Evolutionary conservation across 1,140 invertebrate genomes (phyloP).

Genomic region (Dreissena polymorpha): DNA sequence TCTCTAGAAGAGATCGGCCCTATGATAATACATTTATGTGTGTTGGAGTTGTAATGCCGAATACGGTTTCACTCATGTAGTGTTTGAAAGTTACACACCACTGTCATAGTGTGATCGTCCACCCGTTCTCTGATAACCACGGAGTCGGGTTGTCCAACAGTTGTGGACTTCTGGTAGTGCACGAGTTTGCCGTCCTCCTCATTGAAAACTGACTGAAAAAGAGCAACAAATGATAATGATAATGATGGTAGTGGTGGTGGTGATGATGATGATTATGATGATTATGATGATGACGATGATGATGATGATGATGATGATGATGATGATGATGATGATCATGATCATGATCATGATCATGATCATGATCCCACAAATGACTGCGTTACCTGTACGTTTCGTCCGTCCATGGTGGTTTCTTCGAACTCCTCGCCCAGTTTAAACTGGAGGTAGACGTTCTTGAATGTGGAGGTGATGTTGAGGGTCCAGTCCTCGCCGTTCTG

Average conservation of each 20-base stretch:
- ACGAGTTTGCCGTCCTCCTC: slow-evolving; percentile 71
- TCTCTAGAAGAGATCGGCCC: no score
- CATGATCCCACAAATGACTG: no score
- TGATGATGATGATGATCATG: no score
- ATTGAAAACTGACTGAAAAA: slow-evolving; percentile 70
- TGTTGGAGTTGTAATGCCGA: no score
- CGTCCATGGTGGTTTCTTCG: slow-evolving; percentile 92
- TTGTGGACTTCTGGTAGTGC: slow-evolving; percentile 67
- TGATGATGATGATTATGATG: no score
- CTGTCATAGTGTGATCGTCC: slow-evolving; percentile 68
- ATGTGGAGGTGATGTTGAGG: slow-evolving; percentile 89
- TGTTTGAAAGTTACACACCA: slow-evolving; percentile 58
- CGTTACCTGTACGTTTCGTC: slow-evolving; percentile 87
- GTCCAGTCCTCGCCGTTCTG: slow-evolving; percentile 86
- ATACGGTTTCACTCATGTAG: no score
- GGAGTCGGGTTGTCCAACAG: slow-evolving; percentile 63
- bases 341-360: no score
- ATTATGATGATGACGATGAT: no score
- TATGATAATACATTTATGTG: no score
- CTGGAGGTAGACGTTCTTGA: slow-evolving; percentile 89
- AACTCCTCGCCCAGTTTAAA: slow-evolving; percentile 92
- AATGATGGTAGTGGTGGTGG: no score
- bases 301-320: no score
- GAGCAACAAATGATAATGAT: neutral
- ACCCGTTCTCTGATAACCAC: slow-evolving; percentile 63